Percentiles rank a stretch among this genome's conserved stretches.
These are phyloP conservation scores for Piliocolobus tephrosceles DNA, from an alignment of 2,113 vertebrate genomes.

Conservation along the genomic window DNA sequence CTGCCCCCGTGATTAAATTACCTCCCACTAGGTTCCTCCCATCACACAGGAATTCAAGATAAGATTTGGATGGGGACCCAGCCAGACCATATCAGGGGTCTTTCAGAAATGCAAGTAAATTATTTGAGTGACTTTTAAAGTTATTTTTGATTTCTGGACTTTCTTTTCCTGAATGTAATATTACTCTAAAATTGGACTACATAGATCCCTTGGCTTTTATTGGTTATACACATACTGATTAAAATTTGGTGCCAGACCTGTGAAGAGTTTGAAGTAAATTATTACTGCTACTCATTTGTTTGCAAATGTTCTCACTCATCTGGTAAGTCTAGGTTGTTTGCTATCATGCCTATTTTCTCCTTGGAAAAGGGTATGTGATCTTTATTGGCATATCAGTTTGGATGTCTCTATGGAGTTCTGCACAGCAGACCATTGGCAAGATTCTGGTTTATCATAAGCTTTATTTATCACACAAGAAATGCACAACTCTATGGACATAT, in stretches of 20 bases:
- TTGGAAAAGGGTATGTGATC: not conserved
- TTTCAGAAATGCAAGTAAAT: slow-evolving; percentile 20
- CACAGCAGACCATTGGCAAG: not conserved
- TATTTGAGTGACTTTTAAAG: slow-evolving; percentile 19
- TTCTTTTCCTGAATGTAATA: not conserved
- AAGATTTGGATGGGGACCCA: no score
- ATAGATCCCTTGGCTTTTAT: not conserved
- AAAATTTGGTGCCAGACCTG: not conserved
- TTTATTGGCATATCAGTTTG: not conserved
- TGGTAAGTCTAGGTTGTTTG: not conserved
- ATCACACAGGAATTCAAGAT: no score
- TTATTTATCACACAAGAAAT: not conserved
- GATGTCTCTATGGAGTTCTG: not conserved
- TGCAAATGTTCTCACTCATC: not conserved
- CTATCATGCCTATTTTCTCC: not conserved
- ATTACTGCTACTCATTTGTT: not conserved
- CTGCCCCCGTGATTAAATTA: no score
- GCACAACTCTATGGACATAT: not conserved
- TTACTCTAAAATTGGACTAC: not conserved
- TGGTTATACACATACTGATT: not conserved
- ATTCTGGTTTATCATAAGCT: not conserved
- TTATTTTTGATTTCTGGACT: not conserved
- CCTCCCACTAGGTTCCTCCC: no score
- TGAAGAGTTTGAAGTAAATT: not conserved
- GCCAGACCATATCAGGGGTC: no score